Evolutionary conservation across 2,113 vertebrate species (phyloP), one percentile per base, ranked within the genome.

Genomic region (Zootoca vivipara): DNA sequence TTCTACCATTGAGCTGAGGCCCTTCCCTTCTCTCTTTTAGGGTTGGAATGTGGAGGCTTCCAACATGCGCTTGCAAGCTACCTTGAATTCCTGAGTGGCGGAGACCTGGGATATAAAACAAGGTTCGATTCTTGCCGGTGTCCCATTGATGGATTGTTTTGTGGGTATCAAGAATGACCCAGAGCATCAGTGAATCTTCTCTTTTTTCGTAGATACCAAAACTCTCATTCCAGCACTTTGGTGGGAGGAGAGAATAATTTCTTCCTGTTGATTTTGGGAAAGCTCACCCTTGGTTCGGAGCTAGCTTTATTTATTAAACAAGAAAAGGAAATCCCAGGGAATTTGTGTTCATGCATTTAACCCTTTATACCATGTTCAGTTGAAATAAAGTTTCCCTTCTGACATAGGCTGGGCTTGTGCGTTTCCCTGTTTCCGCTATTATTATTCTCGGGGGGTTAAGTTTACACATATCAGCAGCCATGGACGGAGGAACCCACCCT

Each of bases 361-460:
- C 87, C 90, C 83, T 93, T 85, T 93, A 92, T 93, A 87, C 80
- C 83, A 91, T 86, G 91, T 90, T 88, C 91, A 85, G 40, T 93
- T 92, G 87, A 94, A 95, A 94, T 94, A 89, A 94, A 96, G 89
- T 93, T 94, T 88, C 82, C 77, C 58, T 62, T 62, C 58, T 82
- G 90, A 89, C 90, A 77, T 87, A 87, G 6, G n/a, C 40, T 30
- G 24, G 73, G 26, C 7, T 42, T 30, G 35, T n/a, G 33, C 30
- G 3, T 28, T 20, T n/a, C 58, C 16, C 33, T 30, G 16, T 74
- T 85, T 38, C 83, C 70, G 74, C 26, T 74, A 70, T 10, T 2
- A 38, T 93, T 12, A 67, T 88, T 1, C 10, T 52, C 46, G 2
- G 46, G 46, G 69, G 58, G 93, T 72, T 72, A 72, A 15, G 26